phyloP scores from a whole-genome alignment of 53 echinoderm and acorn worm genomes.

The Apostichopus leukothele region DNA sequence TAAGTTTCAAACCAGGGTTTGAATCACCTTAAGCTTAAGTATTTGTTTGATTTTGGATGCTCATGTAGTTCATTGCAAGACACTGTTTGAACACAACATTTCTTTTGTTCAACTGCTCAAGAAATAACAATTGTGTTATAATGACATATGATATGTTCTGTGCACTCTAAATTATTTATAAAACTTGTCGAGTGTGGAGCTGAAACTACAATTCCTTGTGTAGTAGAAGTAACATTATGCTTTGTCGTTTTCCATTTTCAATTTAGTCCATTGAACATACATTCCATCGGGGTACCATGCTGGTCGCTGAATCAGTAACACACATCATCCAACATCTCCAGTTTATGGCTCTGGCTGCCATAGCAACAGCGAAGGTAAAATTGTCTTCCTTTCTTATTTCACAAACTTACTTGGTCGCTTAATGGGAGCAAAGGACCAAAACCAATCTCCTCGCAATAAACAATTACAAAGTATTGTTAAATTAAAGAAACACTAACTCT shows the following conservation, averaged over 20 bases:
- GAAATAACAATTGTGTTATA: neutral
- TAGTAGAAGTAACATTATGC: neutral
- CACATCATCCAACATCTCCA: constrained; percentile 96
- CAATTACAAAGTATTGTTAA: neutral
- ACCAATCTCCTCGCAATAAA: neutral
- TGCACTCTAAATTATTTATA: no score
- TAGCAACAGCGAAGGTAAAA: constrained; percentile 88
- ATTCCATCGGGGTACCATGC: constrained; percentile 95
- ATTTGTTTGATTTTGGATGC: no score
- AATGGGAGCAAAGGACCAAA: neutral
- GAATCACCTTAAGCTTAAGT: no score
- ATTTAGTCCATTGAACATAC: constrained; percentile 91
- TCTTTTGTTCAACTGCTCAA: no score
- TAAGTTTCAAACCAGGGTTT: no score
- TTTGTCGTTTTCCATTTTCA: neutral
- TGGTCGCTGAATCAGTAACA: constrained; percentile 92
- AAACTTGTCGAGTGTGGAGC: neutral
- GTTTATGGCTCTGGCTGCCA: constrained; percentile 85
- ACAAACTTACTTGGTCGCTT: no score
- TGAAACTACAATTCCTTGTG: neutral
- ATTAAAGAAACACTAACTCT: no score
- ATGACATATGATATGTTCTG: no score
- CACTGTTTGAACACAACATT: no score
- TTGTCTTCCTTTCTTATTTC: neutral
- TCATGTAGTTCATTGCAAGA: no score